phyloP scores from a whole-genome alignment of 2,113 vertebrate species.

The Crotophaga sulcirostris region DNA sequence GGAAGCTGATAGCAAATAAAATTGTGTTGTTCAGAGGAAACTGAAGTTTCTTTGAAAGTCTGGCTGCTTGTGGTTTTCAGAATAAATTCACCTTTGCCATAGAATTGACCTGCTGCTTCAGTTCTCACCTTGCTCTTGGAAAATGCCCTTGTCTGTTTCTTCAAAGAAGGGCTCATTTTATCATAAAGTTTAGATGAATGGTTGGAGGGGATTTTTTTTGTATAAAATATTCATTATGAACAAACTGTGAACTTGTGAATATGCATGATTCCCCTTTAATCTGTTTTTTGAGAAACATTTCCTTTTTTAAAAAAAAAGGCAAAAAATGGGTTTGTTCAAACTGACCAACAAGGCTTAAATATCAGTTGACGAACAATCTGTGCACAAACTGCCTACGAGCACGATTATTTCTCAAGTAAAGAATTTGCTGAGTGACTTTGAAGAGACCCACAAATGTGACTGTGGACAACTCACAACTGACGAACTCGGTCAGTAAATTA shows the following conservation, averaged over 20 bases:
- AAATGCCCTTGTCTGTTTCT: neutral
- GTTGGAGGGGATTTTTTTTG: neutral
- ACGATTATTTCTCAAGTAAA: neutral
- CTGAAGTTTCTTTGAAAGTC: neutral
- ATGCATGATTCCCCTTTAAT: conserved; percentile 65
- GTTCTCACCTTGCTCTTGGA: neutral
- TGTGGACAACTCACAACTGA: neutral
- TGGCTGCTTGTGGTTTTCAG: neutral
- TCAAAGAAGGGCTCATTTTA: conserved; percentile 17
- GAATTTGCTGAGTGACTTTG: neutral
- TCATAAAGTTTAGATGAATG: conserved; percentile 56
- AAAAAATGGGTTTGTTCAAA: conserved; percentile 7
- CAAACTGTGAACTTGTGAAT: conserved; percentile 67
- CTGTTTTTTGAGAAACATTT: conserved; percentile 17
- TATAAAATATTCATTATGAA: conserved; percentile 66
- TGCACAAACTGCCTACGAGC: neutral
- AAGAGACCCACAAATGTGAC: neutral
- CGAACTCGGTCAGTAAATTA: neutral
- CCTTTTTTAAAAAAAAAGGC: neutral
- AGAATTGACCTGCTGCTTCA: neutral
- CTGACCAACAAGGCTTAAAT: conserved; percentile 30
- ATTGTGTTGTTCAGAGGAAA: neutral
- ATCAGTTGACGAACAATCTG: neutral
- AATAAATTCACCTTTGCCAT: neutral
- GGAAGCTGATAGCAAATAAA: neutral